phyloP scores from a whole-genome alignment of 1,140 invertebrate species.

The Manduca sexta region DNA sequence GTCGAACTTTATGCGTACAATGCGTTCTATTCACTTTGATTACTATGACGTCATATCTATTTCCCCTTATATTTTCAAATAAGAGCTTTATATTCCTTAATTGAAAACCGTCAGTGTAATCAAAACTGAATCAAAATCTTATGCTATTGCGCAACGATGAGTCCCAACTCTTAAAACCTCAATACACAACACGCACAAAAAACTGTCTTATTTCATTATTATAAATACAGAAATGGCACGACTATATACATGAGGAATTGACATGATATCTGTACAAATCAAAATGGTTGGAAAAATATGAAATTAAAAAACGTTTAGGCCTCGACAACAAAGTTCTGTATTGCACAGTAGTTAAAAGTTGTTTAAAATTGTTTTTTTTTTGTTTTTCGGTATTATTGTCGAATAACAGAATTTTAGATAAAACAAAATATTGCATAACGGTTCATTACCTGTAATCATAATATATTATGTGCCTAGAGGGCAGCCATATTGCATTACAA shows the following conservation, averaged over 20 bases:
- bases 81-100: not conserved
- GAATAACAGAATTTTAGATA: no score
- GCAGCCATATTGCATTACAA: no score
- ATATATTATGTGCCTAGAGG: no score
- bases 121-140: constrained; percentile 8
- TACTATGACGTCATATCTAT: not conserved
- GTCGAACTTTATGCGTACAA: no score
- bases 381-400: no score
- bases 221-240: constrained; percentile 57
- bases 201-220: constrained; percentile 19
- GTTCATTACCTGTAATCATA: no score
- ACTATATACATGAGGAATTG: constrained; percentile 68
- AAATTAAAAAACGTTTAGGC: constrained; percentile 20
- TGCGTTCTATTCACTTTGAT: not conserved
- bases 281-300: constrained; percentile 8
- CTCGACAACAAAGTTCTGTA: constrained; percentile 15
- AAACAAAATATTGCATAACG: no score
- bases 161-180: constrained; percentile 32
- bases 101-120: not conserved
- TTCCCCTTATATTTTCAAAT: not conserved
- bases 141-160: constrained; percentile 12
- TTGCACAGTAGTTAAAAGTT: constrained; percentile 16
- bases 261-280: constrained; percentile 43
- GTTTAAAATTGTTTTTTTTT: no score
- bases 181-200: constrained; percentile 48